A percentile compares a stretch with the other conserved stretches of the same genome.
Conservation (phyloP, 2,113 vertebrate species). For the Grus americana region DNA sequence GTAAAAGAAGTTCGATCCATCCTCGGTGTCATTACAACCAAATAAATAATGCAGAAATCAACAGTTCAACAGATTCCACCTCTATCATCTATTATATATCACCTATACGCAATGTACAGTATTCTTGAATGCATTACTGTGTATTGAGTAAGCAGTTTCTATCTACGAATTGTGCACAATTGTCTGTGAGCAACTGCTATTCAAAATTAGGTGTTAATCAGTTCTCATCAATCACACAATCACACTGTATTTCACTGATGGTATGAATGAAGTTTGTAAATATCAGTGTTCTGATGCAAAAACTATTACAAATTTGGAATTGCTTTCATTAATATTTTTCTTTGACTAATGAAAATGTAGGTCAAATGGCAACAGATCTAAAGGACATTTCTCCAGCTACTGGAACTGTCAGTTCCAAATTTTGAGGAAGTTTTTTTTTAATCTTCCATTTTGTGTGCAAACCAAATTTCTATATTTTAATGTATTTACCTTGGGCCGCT, state of each 20-base stretch:
- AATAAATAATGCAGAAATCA: not conserved
- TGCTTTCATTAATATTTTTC: not conserved
- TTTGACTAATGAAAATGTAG: not conserved
- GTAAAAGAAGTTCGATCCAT: slow-evolving; percentile 27
- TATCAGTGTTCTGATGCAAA: not conserved
- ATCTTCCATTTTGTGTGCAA: not conserved
- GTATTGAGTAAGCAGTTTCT: not conserved
- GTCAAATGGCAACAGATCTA: not conserved
- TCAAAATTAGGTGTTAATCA: not conserved
- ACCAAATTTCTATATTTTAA: not conserved
- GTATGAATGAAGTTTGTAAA: not conserved
- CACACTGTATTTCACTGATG: not conserved
- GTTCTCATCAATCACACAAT: not conserved
- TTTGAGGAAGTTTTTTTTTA: not conserved
- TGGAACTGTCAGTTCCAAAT: not conserved
- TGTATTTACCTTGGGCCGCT: not conserved
- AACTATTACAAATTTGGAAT: not conserved
- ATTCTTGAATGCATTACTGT: not conserved
- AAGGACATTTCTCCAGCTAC: not conserved
- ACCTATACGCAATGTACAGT: not conserved
- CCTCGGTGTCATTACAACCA: not conserved
- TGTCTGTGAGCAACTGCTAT: not conserved
- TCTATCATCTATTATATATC: not conserved
- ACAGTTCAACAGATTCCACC: not conserved
- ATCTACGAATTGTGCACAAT: not conserved